These are phyloP conservation scores for Corythornis leucogaster DNA, from an alignment of 2,797 vertebrate genomes.

Conservation along the genomic window DNA sequence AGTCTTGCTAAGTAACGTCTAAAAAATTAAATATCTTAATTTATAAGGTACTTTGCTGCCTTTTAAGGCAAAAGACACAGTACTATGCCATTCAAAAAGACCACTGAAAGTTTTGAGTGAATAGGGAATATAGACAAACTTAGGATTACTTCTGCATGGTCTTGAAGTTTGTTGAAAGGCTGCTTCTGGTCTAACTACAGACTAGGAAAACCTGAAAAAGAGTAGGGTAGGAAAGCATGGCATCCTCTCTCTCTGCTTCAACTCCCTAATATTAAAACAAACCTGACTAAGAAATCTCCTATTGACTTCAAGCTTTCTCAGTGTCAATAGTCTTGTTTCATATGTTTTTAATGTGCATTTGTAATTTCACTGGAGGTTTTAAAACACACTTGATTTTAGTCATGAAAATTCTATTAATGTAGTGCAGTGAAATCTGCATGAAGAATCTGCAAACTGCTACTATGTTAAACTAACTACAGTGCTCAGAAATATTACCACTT, in stretches of 20 bases:
- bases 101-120: background rate
- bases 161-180: background rate
- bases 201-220: background rate
- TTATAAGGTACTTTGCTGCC: background rate
- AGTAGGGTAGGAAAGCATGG: background rate
- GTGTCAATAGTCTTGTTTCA: background rate
- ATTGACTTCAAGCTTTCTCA: background rate
- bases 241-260: background rate
- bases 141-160: background rate
- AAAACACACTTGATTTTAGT: background rate
- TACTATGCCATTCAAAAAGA: background rate
- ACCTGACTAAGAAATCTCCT: background rate
- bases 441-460: slow-evolving; percentile 13
- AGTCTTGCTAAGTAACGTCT: background rate
- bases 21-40: background rate
- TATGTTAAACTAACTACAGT: background rate
- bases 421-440: background rate
- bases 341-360: background rate
- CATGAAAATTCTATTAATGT: background rate
- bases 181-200: background rate
- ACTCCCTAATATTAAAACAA: background rate
- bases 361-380: background rate
- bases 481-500: background rate
- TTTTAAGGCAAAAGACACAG: background rate
- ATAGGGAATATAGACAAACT: background rate